These are phyloP conservation scores for Rhombomys opimus DNA, from an alignment of 2,113 vertebrate genomes.

Conservation along the genomic window DNA sequence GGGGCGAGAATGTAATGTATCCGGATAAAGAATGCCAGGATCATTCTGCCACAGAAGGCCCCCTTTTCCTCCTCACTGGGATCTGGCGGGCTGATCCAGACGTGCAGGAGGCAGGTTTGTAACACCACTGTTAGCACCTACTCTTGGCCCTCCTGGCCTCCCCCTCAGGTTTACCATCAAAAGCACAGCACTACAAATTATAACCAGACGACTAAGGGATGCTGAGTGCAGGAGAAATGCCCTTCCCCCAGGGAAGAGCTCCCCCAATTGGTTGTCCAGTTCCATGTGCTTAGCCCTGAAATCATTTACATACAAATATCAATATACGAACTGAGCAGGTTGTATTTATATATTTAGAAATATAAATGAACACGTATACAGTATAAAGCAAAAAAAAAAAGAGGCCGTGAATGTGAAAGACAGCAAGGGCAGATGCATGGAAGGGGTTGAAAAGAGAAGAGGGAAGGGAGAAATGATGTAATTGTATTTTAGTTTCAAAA, in stretches of 20 bases:
- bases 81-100: not conserved
- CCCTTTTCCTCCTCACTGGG: not conserved
- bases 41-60: not conserved
- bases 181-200: constrained; percentile 41
- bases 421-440: not conserved
- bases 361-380: not conserved
- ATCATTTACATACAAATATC: not conserved
- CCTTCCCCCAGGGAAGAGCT: not conserved
- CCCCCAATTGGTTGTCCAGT: not conserved
- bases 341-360: not conserved
- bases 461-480: not conserved
- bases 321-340: not conserved
- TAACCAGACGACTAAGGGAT: not conserved
- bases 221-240: not conserved
- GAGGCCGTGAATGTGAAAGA: not conserved
- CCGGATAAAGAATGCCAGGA: not conserved
- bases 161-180: constrained; percentile 41
- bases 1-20: not conserved
- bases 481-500: not conserved
- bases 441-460: not conserved
- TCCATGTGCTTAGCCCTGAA: not conserved
- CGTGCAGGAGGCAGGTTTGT: not conserved
- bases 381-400: not conserved
- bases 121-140: not conserved
- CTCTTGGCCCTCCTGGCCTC: not conserved